Evolutionary conservation across 2,888 invertebrate species (phyloP).

Genomic region (Lochmaea capreae): DNA sequence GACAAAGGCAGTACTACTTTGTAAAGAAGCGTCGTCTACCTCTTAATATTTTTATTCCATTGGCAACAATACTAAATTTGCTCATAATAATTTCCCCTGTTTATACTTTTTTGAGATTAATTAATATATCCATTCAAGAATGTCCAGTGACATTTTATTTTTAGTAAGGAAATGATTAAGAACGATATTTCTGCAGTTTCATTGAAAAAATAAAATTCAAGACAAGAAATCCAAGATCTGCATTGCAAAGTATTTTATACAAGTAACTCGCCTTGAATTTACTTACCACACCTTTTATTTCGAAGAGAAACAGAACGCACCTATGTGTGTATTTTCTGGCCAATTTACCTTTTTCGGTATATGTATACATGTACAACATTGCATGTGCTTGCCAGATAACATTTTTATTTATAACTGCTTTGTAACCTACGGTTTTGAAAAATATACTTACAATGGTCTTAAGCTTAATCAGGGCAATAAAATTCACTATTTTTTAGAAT

Average conservation of each 20-base stretch:
- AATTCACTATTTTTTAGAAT: background rate
- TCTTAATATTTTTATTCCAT: too few species aligned
- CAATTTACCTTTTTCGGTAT: constrained; percentile 45
- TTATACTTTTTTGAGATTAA: too few species aligned
- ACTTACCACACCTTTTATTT: constrained; percentile 42
- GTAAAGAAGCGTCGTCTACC: too few species aligned
- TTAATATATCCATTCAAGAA: too few species aligned
- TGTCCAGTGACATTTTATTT: background rate
- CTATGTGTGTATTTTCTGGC: constrained; percentile 19
- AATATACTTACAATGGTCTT: background rate
- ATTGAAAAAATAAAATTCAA: background rate
- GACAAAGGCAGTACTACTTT: too few species aligned
- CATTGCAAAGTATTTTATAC: constrained; percentile 38
- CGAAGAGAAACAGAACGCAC: constrained; percentile 17
- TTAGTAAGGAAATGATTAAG: background rate
- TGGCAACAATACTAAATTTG: too few species aligned
- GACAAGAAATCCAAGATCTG: constrained; percentile 35
- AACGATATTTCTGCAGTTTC: background rate
- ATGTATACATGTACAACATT: constrained; percentile 14
- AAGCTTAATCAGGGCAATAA: background rate
- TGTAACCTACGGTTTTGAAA: background rate
- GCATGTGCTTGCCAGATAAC: constrained; percentile 19
- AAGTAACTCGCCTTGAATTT: constrained; percentile 43
- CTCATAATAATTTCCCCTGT: too few species aligned
- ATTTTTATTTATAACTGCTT: constrained; percentile 18